phyloP scores from a whole-genome alignment of 1,140 invertebrate species.

The Drusus annulatus region DNA sequence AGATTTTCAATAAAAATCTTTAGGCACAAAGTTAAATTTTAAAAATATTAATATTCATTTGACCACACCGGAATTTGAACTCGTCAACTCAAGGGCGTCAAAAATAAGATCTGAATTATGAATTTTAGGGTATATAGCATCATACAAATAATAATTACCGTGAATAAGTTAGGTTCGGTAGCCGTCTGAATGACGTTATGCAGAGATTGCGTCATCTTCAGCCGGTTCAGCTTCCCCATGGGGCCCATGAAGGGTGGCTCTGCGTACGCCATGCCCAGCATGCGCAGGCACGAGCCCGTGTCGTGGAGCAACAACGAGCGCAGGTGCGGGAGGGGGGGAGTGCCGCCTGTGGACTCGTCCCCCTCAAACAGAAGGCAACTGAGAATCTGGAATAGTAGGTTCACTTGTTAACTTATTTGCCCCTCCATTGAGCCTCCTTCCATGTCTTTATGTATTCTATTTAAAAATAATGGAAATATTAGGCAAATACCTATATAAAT shows the following conservation, averaged over 20 bases:
- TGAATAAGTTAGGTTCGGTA: constrained; percentile 58
- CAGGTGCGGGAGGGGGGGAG: constrained; percentile 60
- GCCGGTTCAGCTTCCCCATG: constrained; percentile 68
- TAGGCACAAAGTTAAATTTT: too few species aligned
- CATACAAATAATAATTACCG: constrained; percentile 55
- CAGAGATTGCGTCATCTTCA: constrained; percentile 65
- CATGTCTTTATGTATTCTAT: too few species aligned
- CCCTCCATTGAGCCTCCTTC: too few species aligned
- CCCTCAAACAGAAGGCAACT: constrained; percentile 56
- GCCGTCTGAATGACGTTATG: constrained; percentile 58
- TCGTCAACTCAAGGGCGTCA: too few species aligned
- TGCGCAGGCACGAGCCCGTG: constrained; percentile 63
- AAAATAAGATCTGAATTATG: neutral
- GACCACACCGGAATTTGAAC: too few species aligned
- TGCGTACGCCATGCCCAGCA: constrained; percentile 67
- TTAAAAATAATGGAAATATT: too few species aligned
- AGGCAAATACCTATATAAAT: too few species aligned
- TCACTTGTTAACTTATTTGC: too few species aligned
- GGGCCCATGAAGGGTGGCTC: constrained; percentile 69
- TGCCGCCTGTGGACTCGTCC: constrained; percentile 24
- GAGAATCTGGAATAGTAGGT: constrained; percentile 50
- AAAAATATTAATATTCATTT: too few species aligned
- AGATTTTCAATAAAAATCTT: too few species aligned
- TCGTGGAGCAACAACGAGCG: constrained; percentile 65
- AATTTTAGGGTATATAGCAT: neutral